Percentiles rank a stretch among this genome's conserved stretches.
phyloP scores from a whole-genome alignment of 2,888 invertebrate genomes.

The Serripes groenlandicus region DNA sequence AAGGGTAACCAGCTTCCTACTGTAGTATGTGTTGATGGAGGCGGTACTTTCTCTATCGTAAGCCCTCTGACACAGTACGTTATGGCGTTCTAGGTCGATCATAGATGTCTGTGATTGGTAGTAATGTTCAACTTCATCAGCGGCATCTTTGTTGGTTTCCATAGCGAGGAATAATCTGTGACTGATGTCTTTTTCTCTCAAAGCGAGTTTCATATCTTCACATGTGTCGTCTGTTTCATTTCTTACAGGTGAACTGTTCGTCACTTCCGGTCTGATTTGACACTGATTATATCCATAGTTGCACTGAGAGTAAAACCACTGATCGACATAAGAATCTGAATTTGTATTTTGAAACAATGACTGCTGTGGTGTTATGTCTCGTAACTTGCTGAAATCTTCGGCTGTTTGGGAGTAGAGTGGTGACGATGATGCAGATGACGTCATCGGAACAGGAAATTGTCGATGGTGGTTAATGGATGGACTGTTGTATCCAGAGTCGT shows the following conservation, averaged over 20 bases:
- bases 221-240: not conserved
- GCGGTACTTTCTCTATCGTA: slow-evolving; percentile 52
- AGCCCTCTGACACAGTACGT: slow-evolving; percentile 61
- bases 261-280: not conserved
- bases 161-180: slow-evolving; percentile 48
- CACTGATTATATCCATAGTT: not conserved
- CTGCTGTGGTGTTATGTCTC: not conserved
- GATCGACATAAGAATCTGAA: not conserved
- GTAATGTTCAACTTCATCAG: slow-evolving; percentile 51
- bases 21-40: slow-evolving; percentile 62
- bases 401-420: not conserved
- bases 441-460: not conserved
- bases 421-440: not conserved
- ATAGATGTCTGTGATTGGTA: slow-evolving; percentile 62
- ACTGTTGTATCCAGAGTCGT: slow-evolving; percentile 67
- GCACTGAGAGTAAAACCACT: not conserved
- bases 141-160: slow-evolving; percentile 28
- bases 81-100: slow-evolving; percentile 66
- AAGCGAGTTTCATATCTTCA: slow-evolving; percentile 62
- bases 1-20: slow-evolving; percentile 53
- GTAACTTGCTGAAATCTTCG: not conserved
- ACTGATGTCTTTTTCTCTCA: slow-evolving; percentile 57
- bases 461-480: slow-evolving; percentile 4
- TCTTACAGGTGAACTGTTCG: not conserved
- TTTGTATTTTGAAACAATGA: no score